These are phyloP conservation scores for Marronus borbonicus DNA, from an alignment of 2,888 invertebrate species.

Conservation along the genomic window DNA sequence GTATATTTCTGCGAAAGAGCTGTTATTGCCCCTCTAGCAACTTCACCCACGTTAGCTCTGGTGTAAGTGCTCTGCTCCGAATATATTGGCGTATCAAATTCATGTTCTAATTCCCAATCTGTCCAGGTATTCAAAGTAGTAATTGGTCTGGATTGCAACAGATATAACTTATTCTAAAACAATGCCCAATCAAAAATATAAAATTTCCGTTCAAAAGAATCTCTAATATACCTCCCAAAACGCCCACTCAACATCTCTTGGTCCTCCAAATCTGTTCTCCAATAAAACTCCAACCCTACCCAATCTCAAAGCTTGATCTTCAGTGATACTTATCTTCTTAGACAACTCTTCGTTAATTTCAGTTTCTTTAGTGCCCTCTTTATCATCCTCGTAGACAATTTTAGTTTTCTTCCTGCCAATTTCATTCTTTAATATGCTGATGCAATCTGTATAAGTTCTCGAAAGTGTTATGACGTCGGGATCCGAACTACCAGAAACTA, in stretches of 20 bases:
- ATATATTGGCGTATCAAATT: constrained; percentile 80
- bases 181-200: constrained; percentile 40
- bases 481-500: constrained; percentile 84
- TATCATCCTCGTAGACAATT: constrained; percentile 69
- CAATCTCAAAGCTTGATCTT: constrained; percentile 73
- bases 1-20: constrained; percentile 47
- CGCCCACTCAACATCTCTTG: constrained; percentile 89
- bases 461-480: constrained; percentile 81
- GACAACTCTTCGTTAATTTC: constrained; percentile 66
- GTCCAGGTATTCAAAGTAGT: constrained; percentile 83
- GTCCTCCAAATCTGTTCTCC: constrained; percentile 79
- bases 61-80: constrained; percentile 78
- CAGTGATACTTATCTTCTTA: constrained; percentile 72
- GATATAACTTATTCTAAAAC: constrained; percentile 73
- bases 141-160: constrained; percentile 86
- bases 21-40: constrained; percentile 76
- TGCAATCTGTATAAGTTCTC: constrained; percentile 70
- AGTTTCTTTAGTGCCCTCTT: constrained; percentile 62
- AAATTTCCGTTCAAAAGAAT: background rate
- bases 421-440: constrained; percentile 71
- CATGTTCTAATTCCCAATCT: constrained; percentile 85
- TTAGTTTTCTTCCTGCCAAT: constrained; percentile 74
- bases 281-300: constrained; percentile 75
- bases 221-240: constrained; percentile 71
- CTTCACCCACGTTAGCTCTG: constrained; percentile 84